Base-by-base conservation (phyloP, 2,113 vertebrate species). In the Parus major region DNA sequence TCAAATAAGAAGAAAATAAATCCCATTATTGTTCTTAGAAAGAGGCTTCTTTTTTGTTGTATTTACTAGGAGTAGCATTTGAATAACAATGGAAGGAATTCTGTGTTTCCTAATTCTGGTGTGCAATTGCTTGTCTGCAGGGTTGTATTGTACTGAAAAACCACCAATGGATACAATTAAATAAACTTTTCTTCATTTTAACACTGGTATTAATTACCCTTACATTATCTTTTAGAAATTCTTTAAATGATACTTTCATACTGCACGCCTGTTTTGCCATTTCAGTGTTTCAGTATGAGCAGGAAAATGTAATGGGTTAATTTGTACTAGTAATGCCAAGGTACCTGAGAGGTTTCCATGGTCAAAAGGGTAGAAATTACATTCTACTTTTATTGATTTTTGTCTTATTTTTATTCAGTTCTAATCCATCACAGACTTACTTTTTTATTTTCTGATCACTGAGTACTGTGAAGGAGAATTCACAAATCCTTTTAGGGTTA, bases 1-100 rank as follows among this genome's bases (percentile, higher is more conserved):
- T 61, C 15, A 82, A 56, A 78, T 11, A 35, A 36, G 47, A 84
- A 29, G 10, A 24, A 93, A 80, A 72, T 12, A 55, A 64, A 68
- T 1, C 0, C 1, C 5, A 44, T 39, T 3, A 29, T 3, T 55
- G 2, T 18, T 72, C 46, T 66, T 65, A 72, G 5, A 1, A 47
- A 66, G 27, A 66, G 3, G 5, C 1, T 49, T 55, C 10, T 17
- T 57, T 91, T 66, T 39, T 22, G 3, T 47, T 76, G 9, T n/a
- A 21, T 27, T 4, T 50, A 15, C 81, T 73, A 72, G 3, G 15
- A 9, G 5, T 44, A 69, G 6, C 7, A 65, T 87, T 68, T 78
- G 19, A 72, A 60, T 15, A 59, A 2, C 12, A 73, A 25, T 15
- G 17, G 6, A 50, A 77, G 12, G 39, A 86, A 88, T 88, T 82